Evolutionary conservation across 2,888 invertebrate species (phyloP), one percentile per base, ranked within the genome.

Genomic region (Entomobrya multifasciata): DNA sequence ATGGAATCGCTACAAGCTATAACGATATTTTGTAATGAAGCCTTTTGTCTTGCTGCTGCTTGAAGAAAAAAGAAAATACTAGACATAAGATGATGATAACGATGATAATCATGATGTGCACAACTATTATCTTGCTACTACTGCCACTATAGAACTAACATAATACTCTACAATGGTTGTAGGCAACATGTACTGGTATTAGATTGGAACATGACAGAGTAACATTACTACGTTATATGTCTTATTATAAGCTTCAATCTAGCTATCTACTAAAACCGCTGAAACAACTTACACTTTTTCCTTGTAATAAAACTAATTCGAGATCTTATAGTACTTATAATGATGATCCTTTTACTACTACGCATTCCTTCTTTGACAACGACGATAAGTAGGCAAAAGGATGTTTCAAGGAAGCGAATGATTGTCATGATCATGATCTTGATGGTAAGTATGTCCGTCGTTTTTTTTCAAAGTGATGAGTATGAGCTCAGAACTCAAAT

Each of bases 21-120:
- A 20, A 65, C 44, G 41, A 78, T 47, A 78, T 60, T 78, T 60
- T 55, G 80, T 80, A 80, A 80, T 80, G 80, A 80, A 70, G 80
- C 67, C 36, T 79, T 57, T 36, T 13, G 10, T 67, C 11, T 80
- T 65, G 36, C 20, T 41, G 13, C 49, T 4, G 3, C 65, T 36
- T 30, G 11, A n/a, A 15, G 36, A 36, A 20, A 6, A 60, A 25
- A 60, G 27, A 25, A 25, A 60, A 15, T 15, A 27, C 15, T 36
- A 62, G 4, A 36, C 15, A 36, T 20, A 5, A 11, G 17, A 36
- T 62, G 36, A 36, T 62, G 30, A 62, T 30, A n/a, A 62, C 36
- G 30, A 62, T 62, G 27, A 62, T 25, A 25, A 60, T 60, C 2
- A 22, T 60, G 25, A 60, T 60, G 57, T 36, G 62, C 36, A 62